Conservation (phyloP, 64 coral and sea anemone species). For the Montipora efflorescens region DNA sequence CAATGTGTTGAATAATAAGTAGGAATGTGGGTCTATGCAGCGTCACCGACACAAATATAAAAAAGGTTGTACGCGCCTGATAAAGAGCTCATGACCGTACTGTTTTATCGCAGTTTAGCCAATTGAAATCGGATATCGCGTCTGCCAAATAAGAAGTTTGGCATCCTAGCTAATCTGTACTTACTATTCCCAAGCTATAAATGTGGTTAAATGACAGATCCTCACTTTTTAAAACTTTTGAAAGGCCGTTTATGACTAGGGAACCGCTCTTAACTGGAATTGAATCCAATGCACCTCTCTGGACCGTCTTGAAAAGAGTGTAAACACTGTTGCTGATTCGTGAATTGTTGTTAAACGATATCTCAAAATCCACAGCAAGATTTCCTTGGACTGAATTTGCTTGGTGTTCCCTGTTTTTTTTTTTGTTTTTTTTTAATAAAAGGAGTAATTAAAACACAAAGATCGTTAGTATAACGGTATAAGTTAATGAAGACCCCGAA, state of each 20-base stretch:
- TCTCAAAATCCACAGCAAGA: slow-evolving; percentile 57
- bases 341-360: slow-evolving; percentile 22
- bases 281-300: slow-evolving; percentile 23
- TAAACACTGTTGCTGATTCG: slow-evolving; percentile 17
- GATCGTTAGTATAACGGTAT: not conserved
- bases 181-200: no score
- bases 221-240: not conserved
- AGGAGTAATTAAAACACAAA: not conserved
- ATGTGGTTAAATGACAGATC: not conserved
- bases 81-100: no score
- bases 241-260: slow-evolving; percentile 30
- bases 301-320: not conserved
- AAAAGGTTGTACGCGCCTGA: no score
- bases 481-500: no score
- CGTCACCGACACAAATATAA: no score
- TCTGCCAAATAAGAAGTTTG: no score
- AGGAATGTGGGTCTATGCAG: no score
- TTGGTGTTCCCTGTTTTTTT: slow-evolving; percentile 31
- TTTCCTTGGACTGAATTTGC: slow-evolving; percentile 36
- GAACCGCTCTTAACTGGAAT: slow-evolving; percentile 53
- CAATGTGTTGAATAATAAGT: no score
- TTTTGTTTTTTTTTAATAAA: not conserved
- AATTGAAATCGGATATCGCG: no score
- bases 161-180: no score
- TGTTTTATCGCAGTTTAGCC: no score